Conservation (phyloP, 2,888 invertebrate genomes). For the Lapara coniferarum region DNA sequence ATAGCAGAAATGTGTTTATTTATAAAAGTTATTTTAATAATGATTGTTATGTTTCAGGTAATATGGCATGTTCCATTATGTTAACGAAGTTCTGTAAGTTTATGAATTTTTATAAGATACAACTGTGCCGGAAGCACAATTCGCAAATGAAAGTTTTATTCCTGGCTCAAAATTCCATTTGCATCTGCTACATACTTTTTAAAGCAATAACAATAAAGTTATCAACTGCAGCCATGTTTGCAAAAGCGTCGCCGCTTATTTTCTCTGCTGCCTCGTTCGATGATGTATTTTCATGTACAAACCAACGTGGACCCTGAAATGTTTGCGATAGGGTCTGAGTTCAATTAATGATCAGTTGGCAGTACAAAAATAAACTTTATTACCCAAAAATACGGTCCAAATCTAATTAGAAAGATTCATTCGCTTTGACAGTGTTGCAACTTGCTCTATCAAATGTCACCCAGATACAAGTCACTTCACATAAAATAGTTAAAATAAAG, state of each 20-base stretch:
- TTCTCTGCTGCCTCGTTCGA: slow-evolving; percentile 46
- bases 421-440: slow-evolving; percentile 62
- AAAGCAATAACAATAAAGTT: slow-evolving; percentile 63
- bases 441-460: slow-evolving; percentile 69
- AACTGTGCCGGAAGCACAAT: too few relatives aligned
- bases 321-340: slow-evolving; percentile 51
- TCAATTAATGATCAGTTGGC: slow-evolving; percentile 41
- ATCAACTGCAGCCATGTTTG: slow-evolving; percentile 57
- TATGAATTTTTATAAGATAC: not conserved
- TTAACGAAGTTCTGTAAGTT: not conserved
- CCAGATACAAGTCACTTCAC: slow-evolving; percentile 59
- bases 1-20: not conserved
- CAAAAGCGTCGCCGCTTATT: slow-evolving; percentile 56
- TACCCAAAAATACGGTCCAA: slow-evolving; percentile 41
- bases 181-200: slow-evolving; percentile 32
- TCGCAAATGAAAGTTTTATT: slow-evolving; percentile 22
- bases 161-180: slow-evolving; percentile 8
- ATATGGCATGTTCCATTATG: slow-evolving; percentile 34
- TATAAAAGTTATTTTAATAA: slow-evolving; percentile 32
- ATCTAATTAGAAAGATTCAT: slow-evolving; percentile 45
- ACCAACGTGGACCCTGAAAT: slow-evolving; percentile 56
- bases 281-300: slow-evolving; percentile 47
- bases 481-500: slow-evolving; percentile 75
- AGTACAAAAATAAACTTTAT: slow-evolving; percentile 41
- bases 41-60: slow-evolving; percentile 41